Evolutionary conservation across 2,888 invertebrate genomes (phyloP).

Genomic region (Cloeon dipterum): DNA sequence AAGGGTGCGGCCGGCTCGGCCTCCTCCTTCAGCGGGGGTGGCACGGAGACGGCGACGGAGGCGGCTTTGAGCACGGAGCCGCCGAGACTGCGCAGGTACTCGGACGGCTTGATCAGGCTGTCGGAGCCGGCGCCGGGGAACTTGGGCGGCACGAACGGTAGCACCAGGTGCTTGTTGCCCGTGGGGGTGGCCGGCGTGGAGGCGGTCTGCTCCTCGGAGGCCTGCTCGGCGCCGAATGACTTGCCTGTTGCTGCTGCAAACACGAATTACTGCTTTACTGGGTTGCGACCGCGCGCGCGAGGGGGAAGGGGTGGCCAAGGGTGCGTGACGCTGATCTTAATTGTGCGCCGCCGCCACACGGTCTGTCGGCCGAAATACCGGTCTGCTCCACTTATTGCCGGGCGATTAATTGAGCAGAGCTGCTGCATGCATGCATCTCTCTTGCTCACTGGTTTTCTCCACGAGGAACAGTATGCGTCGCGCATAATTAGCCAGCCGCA

Average conservation of each 20-base stretch:
- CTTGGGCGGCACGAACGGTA: conserved; percentile 79
- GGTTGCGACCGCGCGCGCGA: too few species aligned
- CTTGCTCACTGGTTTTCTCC: too few species aligned
- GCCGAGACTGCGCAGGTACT: conserved; percentile 70
- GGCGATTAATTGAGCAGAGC: too few species aligned
- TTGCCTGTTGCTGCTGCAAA: not conserved
- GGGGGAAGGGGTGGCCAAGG: not conserved
- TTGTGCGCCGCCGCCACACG: too few species aligned
- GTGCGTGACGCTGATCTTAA: too few species aligned
- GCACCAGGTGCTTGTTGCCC: conserved; percentile 38
- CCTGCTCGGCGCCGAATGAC: not conserved
- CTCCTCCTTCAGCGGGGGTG: conserved; percentile 7
- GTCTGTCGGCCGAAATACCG: too few species aligned
- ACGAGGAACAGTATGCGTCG: too few species aligned
- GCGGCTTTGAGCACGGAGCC: conserved; percentile 8
- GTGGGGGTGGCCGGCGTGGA: not conserved
- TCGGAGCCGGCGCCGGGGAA: conserved; percentile 61
- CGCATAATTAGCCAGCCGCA: too few species aligned
- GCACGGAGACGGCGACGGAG: not conserved
- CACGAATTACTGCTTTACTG: not conserved
- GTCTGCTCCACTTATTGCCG: too few species aligned
- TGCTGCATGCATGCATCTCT: too few species aligned
- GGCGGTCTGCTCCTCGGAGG: not conserved
- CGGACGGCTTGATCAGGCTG: conserved; percentile 75
- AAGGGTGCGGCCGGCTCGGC: too few species aligned